phyloP scores from a whole-genome alignment of 2,113 vertebrate species.

The Prietella phreatophila region DNA sequence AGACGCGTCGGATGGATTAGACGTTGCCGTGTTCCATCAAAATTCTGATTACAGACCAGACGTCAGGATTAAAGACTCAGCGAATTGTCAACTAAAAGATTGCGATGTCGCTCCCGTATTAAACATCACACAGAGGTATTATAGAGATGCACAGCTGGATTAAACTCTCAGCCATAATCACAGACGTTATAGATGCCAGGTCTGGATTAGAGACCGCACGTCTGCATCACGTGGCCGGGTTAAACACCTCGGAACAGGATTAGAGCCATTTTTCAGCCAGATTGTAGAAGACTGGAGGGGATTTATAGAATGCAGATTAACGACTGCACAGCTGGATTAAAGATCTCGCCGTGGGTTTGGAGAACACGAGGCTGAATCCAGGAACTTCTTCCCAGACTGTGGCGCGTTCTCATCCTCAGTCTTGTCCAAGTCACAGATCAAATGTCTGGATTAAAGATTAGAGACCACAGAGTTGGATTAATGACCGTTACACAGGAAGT shows the following conservation, averaged over 20 bases:
- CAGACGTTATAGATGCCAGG: not conserved
- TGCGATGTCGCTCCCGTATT: not conserved
- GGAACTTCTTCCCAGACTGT: not conserved
- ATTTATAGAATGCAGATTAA: not conserved
- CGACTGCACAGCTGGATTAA: not conserved
- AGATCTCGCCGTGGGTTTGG: not conserved
- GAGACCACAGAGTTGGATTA: not conserved
- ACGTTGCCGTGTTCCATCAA: not conserved
- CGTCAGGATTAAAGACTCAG: not conserved
- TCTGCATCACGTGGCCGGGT: too few relatives aligned
- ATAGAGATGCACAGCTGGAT: not conserved
- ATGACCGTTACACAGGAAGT: not conserved
- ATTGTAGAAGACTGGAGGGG: not conserved
- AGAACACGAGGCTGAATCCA: not conserved
- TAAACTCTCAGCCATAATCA: not conserved
- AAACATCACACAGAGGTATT: not conserved
- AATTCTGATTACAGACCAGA: not conserved
- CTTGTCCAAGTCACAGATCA: not conserved
- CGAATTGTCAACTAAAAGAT: not conserved
- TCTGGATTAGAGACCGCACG: not conserved
- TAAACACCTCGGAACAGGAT: not conserved
- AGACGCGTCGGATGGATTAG: not conserved
- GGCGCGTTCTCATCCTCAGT: not conserved
- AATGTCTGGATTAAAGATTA: constrained; percentile 1
- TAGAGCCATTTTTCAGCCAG: not conserved